Evolutionary conservation across 2,888 invertebrate species (phyloP).

Genomic region (Teleogryllus oceanicus): DNA sequence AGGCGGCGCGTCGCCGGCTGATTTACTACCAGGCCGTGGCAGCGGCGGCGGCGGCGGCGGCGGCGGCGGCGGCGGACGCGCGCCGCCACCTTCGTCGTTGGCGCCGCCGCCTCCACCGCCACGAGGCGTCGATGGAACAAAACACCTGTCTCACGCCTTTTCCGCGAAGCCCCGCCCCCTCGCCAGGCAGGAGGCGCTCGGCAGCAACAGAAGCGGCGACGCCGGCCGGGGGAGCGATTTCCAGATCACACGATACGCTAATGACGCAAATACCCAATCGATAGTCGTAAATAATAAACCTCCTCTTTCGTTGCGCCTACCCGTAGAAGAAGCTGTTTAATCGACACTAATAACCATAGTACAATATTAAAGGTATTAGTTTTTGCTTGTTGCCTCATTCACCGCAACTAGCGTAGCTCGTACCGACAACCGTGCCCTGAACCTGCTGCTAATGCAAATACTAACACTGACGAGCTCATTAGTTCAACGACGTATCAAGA

Average conservation of each 20-base stretch:
- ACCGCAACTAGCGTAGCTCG: too few relatives aligned
- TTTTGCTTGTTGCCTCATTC: too few relatives aligned
- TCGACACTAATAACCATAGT: too few relatives aligned
- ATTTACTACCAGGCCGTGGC: background rate
- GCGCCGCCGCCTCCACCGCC: background rate
- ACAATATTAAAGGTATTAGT: too few relatives aligned
- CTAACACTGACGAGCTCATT: too few relatives aligned
- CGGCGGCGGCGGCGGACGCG: background rate
- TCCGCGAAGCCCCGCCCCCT: slow-evolving; percentile 3
- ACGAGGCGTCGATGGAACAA: background rate
- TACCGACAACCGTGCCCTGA: too few relatives aligned
- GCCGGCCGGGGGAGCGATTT: background rate
- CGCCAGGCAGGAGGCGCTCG: background rate
- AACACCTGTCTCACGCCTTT: background rate
- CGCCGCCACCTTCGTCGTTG: background rate
- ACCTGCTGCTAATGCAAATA: too few relatives aligned
- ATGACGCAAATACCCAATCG: background rate
- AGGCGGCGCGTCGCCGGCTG: background rate
- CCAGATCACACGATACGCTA: background rate
- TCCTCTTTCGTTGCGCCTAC: too few relatives aligned
- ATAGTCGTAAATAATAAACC: background rate
- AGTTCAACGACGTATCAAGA: too few relatives aligned
- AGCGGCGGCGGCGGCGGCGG: background rate
- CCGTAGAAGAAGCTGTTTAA: too few relatives aligned
- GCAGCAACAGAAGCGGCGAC: background rate